These are phyloP conservation scores for Hydrotaea cyrtoneurina DNA, from an alignment of 2,888 invertebrate species.

Conservation along the genomic window DNA sequence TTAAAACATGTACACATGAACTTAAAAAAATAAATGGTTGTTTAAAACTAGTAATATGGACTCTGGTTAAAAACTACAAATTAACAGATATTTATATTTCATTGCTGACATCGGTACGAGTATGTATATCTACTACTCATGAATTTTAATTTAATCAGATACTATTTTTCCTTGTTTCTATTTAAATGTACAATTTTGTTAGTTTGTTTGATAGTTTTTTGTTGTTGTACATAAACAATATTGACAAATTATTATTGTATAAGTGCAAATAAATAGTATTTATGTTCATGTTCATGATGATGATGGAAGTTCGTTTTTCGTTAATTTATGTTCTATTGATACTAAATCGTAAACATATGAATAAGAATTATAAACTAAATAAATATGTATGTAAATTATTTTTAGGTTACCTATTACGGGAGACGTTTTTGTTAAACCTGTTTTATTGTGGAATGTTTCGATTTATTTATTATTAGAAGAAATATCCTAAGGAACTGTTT, in stretches of 20 bases:
- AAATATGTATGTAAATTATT: neutral
- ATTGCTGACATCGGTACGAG: neutral
- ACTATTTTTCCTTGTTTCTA: neutral
- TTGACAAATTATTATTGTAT: neutral
- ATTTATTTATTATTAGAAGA: neutral
- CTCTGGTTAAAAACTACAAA: constrained; percentile 11
- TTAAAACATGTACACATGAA: neutral
- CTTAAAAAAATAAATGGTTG: constrained; percentile 15
- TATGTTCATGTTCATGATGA: neutral
- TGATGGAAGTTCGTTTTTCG: constrained; percentile 15
- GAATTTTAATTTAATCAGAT: neutral
- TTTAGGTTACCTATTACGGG: neutral
- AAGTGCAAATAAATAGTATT: neutral
- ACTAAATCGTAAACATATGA: neutral
- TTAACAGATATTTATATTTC: neutral
- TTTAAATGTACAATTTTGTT: constrained; percentile 19
- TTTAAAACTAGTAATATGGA: neutral
- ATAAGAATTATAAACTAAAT: constrained; percentile 21
- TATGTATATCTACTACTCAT: neutral
- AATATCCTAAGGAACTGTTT: neutral
- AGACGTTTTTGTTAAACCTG: neutral
- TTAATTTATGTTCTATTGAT: neutral
- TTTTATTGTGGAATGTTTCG: constrained; percentile 27
- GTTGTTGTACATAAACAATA: constrained; percentile 18
- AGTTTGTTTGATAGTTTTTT: neutral